These are phyloP conservation scores for Cancer borealis DNA, from an alignment of 2,888 invertebrate species.

Conservation along the genomic window DNA sequence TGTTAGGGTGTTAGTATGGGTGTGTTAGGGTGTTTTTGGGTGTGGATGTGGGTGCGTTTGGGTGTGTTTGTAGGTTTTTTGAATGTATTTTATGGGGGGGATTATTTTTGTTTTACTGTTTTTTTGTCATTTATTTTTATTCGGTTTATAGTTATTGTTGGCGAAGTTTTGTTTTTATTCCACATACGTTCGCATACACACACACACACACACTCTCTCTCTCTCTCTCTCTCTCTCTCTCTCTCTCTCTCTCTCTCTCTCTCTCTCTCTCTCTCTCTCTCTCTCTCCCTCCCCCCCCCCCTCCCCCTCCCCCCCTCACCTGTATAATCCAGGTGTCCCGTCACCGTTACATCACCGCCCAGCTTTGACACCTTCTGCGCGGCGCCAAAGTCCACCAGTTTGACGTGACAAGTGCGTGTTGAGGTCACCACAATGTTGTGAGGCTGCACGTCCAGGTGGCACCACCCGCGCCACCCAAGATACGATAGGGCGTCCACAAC, in stretches of 20 bases:
- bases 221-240: not conserved
- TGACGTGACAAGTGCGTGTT: conserved; percentile 91
- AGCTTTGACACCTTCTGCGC: conserved; percentile 90
- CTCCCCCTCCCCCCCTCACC: conserved; percentile 80
- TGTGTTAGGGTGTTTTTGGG: not conserved
- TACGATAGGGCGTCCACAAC: conserved; percentile 84
- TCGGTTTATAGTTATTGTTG: not conserved
- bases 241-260: not conserved
- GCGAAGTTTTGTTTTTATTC: not conserved
- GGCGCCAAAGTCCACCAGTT: conserved; percentile 94
- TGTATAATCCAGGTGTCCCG: conserved; percentile 88
- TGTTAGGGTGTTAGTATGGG: conserved; percentile 74
- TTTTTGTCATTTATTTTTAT: not conserved
- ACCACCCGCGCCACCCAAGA: conserved; percentile 94
- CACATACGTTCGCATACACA: not conserved
- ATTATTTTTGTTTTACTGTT: not conserved
- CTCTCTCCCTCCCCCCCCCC: not conserved
- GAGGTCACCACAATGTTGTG: conserved; percentile 96
- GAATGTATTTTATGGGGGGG: too few species aligned
- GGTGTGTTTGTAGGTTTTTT: not conserved
- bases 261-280: not conserved
- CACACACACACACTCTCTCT: not conserved
- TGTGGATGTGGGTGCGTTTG: not conserved
- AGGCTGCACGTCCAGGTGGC: conserved; percentile 94
- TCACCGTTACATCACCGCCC: conserved; percentile 86